Percentiles rank a stretch among this genome's conserved stretches.
Conservation (phyloP, 2,888 invertebrate genomes). For the Phaedon cochleariae region DNA sequence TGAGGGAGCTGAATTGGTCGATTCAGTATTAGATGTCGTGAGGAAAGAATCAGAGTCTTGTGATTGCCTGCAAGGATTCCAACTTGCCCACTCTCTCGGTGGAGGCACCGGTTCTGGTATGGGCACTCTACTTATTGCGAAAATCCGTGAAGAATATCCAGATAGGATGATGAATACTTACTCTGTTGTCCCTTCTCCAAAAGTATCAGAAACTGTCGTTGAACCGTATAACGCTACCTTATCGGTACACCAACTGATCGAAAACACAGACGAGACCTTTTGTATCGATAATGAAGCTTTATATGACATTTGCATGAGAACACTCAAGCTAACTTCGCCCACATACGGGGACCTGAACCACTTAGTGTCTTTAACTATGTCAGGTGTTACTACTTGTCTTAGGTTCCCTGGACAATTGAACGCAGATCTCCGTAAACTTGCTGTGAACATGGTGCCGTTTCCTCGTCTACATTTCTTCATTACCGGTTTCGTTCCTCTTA, state of each 20-base stretch:
- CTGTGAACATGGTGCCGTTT: conserved; percentile 98
- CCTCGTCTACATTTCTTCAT: conserved; percentile 96
- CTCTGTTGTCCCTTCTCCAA: conserved; percentile 81
- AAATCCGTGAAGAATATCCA: conserved; percentile 90
- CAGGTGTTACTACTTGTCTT: conserved; percentile 85
- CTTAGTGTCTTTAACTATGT: conserved; percentile 85
- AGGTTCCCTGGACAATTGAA: conserved; percentile 93
- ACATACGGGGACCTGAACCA: conserved; percentile 92
- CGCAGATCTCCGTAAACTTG: conserved; percentile 89
- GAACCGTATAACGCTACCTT: conserved; percentile 89
- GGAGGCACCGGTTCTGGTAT: conserved; percentile 83
- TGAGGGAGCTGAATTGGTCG: conserved; percentile 86
- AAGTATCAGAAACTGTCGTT: conserved; percentile 80
- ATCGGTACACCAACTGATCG: conserved; percentile 86
- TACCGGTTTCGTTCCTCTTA: conserved; percentile 94
- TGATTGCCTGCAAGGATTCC: conserved; percentile 91
- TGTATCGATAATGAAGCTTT: conserved; percentile 85
- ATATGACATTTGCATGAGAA: conserved; percentile 89
- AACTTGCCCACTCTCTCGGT: conserved; percentile 83
- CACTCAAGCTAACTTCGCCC: conserved; percentile 85
- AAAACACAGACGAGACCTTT: conserved; percentile 89
- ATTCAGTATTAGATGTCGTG: conserved; percentile 84
- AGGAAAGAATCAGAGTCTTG: conserved; percentile 89
- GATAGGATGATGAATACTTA: conserved; percentile 90
- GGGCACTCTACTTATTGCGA: conserved; percentile 85